Evolutionary conservation across 2,113 vertebrate species (phyloP), one percentile per base, ranked within the genome.

Genomic region (Brachyhypopomus gauderio): DNA sequence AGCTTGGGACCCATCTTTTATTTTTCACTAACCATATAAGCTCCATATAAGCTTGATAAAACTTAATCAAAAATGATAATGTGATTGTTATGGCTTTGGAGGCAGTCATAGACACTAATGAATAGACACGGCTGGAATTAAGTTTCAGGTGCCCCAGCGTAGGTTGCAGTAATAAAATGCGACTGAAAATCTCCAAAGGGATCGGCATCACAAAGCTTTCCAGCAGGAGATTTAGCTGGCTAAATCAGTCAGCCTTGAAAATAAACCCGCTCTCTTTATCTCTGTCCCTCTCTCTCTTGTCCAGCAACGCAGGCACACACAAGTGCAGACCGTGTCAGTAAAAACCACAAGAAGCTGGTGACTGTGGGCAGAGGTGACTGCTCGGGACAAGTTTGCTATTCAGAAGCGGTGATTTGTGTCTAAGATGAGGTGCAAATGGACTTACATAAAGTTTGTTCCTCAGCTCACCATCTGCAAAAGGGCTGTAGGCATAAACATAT

Each of bases 31-130:
- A 22, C 19, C 48, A 30, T 66, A 78, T 67, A 66, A 30, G 58
- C 59, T 71, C 17, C 62, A 75, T 36, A 30, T 78, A 34, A n/a
- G 72, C 38, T 64, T 48, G 74, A 83, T 83, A 34, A n/a, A 75
- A 8, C 64, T 79, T 83, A 74, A 83, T 67, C 48, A 66, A 62
- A 83, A 45, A 75, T 74, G 74, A 74, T 72, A 52, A 74, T 63
- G 60, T 74, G 30, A 78, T 83, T 72, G 25, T 36, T 72, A 72
- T 75, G 74, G 75, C 69, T 75, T 69, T 58, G 63, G 4, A 69
- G 72, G 45, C 78, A 56, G 79, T 74, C 79, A 72, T 77, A 45
- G 34, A 73, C 34, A 64, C 69, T 78, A 72, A 83, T 78, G 69
- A 78, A 78, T 67, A 73, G 59, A 74, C 59, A 78, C 27, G 45